Evolutionary conservation across 2,113 vertebrate species (phyloP).

Genomic region (Lathamus discolor): DNA sequence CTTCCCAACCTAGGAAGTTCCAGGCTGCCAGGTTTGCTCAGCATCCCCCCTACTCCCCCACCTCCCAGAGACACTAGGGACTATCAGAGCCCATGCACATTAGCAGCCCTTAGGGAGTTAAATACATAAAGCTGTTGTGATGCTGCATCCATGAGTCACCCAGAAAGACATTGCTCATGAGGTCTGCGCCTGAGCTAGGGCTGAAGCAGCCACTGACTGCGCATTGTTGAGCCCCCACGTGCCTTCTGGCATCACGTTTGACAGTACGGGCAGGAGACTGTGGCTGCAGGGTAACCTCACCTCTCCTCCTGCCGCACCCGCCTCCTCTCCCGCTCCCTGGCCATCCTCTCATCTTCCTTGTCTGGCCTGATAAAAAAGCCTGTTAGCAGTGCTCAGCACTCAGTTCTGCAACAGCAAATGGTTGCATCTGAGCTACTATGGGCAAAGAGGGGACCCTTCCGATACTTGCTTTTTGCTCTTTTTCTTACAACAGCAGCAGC

Average conservation of each 20-base stretch:
- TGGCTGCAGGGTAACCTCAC: slow-evolving; percentile 64
- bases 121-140: neutral
- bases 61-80: neutral
- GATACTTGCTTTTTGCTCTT: slow-evolving; percentile 79
- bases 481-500: slow-evolving; percentile 88
- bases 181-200: neutral
- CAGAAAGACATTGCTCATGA: neutral
- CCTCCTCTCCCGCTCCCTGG: slow-evolving; percentile 77
- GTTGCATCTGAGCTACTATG: neutral
- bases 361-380: slow-evolving; percentile 52
- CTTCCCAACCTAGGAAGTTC: neutral
- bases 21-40: neutral
- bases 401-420: neutral
- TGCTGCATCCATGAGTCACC: neutral
- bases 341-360: slow-evolving; percentile 76
- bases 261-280: neutral
- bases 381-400: neutral
- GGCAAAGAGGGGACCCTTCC: too few relatives aligned
- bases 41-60: neutral
- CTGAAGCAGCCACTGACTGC: neutral
- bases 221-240: fast-evolving
- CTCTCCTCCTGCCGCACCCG: slow-evolving; percentile 87
- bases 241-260: fast-evolving
- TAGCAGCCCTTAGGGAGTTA: fast-evolving
- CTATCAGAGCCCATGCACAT: neutral